Percentiles rank a stretch among this genome's conserved stretches.
Conservation (phyloP, 2,888 invertebrate genomes). For the Clusia tigrina region DNA sequence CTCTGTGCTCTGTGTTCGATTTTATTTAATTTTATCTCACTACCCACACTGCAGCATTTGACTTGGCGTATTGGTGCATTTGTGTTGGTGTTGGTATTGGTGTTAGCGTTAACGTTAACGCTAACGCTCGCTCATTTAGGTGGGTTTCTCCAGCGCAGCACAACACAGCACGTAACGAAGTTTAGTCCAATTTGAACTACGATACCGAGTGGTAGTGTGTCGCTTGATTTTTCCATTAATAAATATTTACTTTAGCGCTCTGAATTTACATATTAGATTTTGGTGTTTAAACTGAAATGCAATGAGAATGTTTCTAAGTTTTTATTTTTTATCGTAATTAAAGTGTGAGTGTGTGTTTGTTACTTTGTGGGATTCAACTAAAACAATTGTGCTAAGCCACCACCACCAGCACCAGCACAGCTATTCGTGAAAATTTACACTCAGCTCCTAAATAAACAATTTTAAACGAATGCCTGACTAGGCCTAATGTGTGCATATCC, state of each 20-base stretch:
- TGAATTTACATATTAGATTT: too few relatives aligned
- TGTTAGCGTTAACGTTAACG: not conserved
- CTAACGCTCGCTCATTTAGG: slow-evolving; percentile 19
- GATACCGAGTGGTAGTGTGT: slow-evolving; percentile 60
- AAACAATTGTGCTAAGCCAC: too few relatives aligned
- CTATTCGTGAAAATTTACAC: not conserved
- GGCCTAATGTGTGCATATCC: not conserved
- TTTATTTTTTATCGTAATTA: too few relatives aligned
- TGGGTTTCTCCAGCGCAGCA: slow-evolving; percentile 39
- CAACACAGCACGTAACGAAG: slow-evolving; percentile 40
- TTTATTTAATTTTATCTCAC: slow-evolving; percentile 1
- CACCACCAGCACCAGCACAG: too few relatives aligned
- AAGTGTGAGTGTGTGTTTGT: too few relatives aligned
- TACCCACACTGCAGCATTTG: slow-evolving; percentile 16
- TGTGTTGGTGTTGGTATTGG: not conserved
- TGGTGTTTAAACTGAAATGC: too few relatives aligned
- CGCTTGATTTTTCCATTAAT: slow-evolving; percentile 31
- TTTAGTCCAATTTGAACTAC: slow-evolving; percentile 62
- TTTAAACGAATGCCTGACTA: not conserved
- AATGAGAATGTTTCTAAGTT: too few relatives aligned
- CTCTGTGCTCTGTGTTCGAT: slow-evolving; percentile 10
- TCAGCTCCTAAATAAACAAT: not conserved
- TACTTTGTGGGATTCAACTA: too few relatives aligned
- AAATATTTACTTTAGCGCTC: too few relatives aligned
- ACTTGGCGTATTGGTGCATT: slow-evolving; percentile 6